phyloP scores from a whole-genome alignment of 1,140 invertebrate genomes.

The Bathynomus jamesi region DNA sequence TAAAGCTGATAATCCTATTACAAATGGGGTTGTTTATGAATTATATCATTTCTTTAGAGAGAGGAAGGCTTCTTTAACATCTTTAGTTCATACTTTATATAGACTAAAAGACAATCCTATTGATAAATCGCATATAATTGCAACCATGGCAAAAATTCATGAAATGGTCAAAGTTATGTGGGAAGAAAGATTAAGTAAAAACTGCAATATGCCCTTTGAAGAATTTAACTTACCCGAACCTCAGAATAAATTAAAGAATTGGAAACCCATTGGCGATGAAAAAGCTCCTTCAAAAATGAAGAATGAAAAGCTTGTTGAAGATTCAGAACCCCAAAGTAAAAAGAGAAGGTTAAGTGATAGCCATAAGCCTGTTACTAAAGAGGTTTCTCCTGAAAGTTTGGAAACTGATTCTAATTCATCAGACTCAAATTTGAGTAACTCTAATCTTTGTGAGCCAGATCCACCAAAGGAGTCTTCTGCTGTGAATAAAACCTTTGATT shows the following conservation, averaged over 20 bases:
- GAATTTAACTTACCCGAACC: neutral
- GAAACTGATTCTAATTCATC: neutral
- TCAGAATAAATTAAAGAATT: neutral
- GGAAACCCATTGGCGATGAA: neutral
- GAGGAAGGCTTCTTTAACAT: constrained; percentile 15
- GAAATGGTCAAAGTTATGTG: constrained; percentile 7
- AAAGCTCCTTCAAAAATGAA: neutral
- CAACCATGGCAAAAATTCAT: constrained; percentile 8
- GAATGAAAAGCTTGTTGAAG: neutral
- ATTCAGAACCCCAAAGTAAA: neutral
- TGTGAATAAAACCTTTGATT: neutral
- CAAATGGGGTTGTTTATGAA: constrained; percentile 15
- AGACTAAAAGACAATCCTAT: constrained; percentile 3
- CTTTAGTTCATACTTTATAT: constrained; percentile 10
- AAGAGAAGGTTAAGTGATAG: neutral
- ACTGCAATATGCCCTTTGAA: constrained; percentile 2
- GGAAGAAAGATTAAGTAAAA: constrained; percentile 8
- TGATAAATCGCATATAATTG: neutral
- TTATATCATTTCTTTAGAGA: constrained; percentile 17
- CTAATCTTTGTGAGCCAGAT: neutral
- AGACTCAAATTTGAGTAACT: neutral
- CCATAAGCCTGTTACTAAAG: neutral
- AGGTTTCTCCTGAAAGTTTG: neutral
- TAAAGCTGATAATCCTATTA: neutral
- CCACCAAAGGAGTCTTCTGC: neutral